A percentile compares a stretch with the other conserved stretches of the same genome.
phyloP scores from a whole-genome alignment of 2,888 invertebrate genomes.

The Amaurobius ferox region DNA sequence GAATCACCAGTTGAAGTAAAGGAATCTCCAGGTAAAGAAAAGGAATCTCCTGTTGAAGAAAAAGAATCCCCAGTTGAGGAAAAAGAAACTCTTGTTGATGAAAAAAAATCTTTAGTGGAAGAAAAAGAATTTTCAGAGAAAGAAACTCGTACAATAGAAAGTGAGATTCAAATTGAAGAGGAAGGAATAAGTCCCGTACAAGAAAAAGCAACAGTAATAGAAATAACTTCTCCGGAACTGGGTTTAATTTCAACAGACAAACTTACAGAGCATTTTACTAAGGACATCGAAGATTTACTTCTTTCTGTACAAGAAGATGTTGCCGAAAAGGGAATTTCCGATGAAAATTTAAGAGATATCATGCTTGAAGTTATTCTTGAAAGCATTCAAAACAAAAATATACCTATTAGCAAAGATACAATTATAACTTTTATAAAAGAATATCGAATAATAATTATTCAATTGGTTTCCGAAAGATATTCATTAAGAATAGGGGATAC shows the following conservation, averaged over 20 bases:
- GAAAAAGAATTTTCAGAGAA: background rate
- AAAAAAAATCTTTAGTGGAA: background rate
- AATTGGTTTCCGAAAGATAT: background rate
- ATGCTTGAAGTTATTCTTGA: background rate
- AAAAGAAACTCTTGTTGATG: background rate
- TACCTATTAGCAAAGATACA: background rate
- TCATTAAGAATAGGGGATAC: no score
- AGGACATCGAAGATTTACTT: background rate
- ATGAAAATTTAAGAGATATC: background rate
- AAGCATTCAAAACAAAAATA: background rate
- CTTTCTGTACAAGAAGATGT: background rate
- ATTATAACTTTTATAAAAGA: background rate
- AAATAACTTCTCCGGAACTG: background rate
- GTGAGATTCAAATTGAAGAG: background rate
- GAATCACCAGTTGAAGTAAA: background rate
- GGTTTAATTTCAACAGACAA: background rate
- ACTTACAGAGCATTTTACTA: background rate
- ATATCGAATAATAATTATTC: background rate
- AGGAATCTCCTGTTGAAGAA: background rate
- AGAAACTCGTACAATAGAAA: background rate
- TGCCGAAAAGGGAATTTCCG: background rate
- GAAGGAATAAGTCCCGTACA: background rate
- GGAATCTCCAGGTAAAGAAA: background rate
- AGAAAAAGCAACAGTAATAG: background rate
- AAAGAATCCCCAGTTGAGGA: background rate